Evolutionary conservation across 1,140 invertebrate species (phyloP), one percentile per base, ranked within the genome.

Genomic region (Ceratoteleas bidentatus): DNA sequence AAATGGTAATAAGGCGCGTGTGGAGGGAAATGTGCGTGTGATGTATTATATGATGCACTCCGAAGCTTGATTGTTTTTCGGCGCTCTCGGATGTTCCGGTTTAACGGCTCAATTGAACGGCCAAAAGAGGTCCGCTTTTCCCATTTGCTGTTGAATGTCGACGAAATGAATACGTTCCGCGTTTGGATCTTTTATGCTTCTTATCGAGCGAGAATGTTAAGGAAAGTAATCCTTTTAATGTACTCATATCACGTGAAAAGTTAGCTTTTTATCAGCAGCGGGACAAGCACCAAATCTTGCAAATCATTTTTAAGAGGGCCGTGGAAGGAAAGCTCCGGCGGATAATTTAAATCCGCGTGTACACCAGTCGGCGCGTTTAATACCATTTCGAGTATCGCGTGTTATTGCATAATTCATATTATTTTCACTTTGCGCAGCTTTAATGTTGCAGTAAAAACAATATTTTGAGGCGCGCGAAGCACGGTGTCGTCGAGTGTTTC

Each of bases 351-450:
- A 73, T 64, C 45, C 43, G 50, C 54, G 49, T 34, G 45, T 73
- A 40, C 40, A 45, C 45, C 36, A 53, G 56, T 61, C 68, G n/a
- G 52, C 50, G 14, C 57, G 58, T 72, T 62, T 64, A 54, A 65
- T 65, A 54, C 57, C 65, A 50, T 57, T 74, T 74, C 70, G 14
- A 57, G 57, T 72, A 72, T 72, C 49, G 50, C 57, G 57, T 72
- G 70, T 65, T 65, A 50, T 74, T 74, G 60, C 53, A 74, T 65
- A 65, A 74, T 74, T 74, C 50, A 64, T 65, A 65, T 40, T 65
- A 62, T 72, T 61, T 58, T 65, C 34, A 34, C 14, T 73, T 73
- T 32, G 53, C 40, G 8, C 47, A 10, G 16, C 52, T 58, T 60
- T 43, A 60, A 54, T 47, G 36, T 54, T 72, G 68, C 38, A 54